Conservation (phyloP, 2,113 vertebrate species). For the Taurulus bubalis region DNA sequence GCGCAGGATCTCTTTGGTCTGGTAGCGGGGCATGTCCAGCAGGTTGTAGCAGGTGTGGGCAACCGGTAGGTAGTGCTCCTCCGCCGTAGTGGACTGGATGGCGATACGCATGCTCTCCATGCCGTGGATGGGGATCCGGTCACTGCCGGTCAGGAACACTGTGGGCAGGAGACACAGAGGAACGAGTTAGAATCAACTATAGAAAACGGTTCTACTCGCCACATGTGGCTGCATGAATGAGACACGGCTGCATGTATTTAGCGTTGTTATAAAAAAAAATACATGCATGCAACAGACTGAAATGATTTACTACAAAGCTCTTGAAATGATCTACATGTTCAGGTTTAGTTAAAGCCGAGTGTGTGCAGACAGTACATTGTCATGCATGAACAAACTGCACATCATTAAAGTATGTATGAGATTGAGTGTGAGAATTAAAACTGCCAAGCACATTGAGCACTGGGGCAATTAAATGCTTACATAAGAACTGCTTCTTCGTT, state of each 20-base stretch:
- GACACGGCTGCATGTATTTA: neutral
- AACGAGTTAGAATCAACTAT: neutral
- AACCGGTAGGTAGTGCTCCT: constrained; percentile 93
- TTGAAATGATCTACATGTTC: neutral
- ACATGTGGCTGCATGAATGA: neutral
- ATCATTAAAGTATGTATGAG: neutral
- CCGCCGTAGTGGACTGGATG: constrained; percentile 92
- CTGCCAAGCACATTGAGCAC: neutral
- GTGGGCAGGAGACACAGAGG: neutral
- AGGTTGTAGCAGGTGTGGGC: constrained; percentile 99
- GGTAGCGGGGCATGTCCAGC: constrained; percentile 96
- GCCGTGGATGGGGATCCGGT: constrained; percentile 98
- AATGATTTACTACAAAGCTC: neutral
- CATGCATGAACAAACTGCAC: neutral
- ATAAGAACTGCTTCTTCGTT: constrained; percentile 96
- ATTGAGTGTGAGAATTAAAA: constrained; percentile 19
- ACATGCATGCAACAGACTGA: neutral
- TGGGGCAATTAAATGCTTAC: constrained; percentile 80
- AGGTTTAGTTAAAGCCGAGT: neutral
- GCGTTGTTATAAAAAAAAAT: neutral
- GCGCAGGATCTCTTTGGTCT: constrained; percentile 91
- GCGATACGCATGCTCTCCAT: constrained; percentile 94
- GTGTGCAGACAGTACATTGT: neutral
- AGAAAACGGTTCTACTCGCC: neutral
- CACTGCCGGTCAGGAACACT: constrained; percentile 98